Evolutionary conservation across 2,888 invertebrate genomes (phyloP).

Genomic region (Yponomeuta evonymella): DNA sequence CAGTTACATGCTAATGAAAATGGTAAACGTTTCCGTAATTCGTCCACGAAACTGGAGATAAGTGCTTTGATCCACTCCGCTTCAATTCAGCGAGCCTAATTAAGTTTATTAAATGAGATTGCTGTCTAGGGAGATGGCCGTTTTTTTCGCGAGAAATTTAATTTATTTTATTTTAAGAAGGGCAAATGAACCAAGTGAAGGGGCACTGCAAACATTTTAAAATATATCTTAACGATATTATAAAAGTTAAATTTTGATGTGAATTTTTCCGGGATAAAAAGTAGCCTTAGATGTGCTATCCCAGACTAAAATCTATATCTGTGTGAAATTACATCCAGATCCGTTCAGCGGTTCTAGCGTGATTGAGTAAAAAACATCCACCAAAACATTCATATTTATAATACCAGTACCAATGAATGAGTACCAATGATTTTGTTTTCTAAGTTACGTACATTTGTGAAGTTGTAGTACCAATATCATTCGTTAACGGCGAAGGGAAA

Average conservation of each 20-base stretch:
- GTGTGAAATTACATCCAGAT: too few species aligned
- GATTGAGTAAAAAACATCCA: too few species aligned
- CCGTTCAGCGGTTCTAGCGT: too few species aligned
- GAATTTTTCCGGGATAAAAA: too few species aligned
- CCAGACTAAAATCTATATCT: too few species aligned
- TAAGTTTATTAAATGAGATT: constrained; percentile 5
- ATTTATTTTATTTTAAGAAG: constrained; percentile 27
- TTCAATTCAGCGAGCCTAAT: constrained; percentile 18
- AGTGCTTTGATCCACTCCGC: constrained; percentile 37
- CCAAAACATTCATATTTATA: too few species aligned
- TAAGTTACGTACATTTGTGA: neutral
- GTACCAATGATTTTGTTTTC: neutral
- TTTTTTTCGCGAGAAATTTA: constrained; percentile 32
- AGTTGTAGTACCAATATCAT: too few species aligned
- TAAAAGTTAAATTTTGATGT: neutral
- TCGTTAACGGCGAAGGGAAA: too few species aligned
- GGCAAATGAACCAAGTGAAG: constrained; percentile 16
- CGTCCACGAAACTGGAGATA: constrained; percentile 28
- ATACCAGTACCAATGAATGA: too few species aligned
- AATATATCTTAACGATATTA: neutral
- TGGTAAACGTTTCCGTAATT: constrained; percentile 31
- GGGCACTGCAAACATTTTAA: constrained; percentile 3
- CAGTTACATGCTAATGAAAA: constrained; percentile 7
- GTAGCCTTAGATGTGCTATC: neutral
- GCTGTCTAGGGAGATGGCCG: constrained; percentile 25